Evolutionary conservation across 2,113 vertebrate species (phyloP), one percentile per base, ranked within the genome.

Genomic region (Tetrao urogallus): DNA sequence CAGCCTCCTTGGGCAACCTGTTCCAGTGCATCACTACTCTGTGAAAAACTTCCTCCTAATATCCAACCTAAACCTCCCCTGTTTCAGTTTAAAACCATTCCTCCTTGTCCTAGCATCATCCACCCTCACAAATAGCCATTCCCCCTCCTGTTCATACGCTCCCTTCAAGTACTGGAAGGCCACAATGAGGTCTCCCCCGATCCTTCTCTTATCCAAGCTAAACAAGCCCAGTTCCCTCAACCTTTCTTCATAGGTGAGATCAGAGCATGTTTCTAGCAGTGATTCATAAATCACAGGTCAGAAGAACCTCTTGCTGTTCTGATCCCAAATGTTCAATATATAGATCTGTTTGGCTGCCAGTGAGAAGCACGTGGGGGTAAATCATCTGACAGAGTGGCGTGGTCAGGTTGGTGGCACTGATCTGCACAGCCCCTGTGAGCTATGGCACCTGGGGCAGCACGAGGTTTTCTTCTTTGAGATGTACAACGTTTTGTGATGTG

Each of bases 321-420:
- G 25, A 1, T 67, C 24, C 34, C 18, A 16, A 25, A 42, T 17
- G 21, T 15, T 78, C 9, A 4, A 56, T 50, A 22, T 5, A 20
- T 3, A 9, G 24, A 38, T n/a, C 21, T 7, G 17, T 22, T 36
- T 43, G n/a, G 8, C 28, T 47, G 64, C 13, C 17, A 11, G 48
- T 0, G 34, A 83, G 60, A 16, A 24, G 30, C 5, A 2, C 1
- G 0, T 10, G 28, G 57, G 34, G 14, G 5, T 10, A 60, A 43
- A 61, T 36, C 42, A 27, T 21, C 16, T 15, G 48, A 15, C 3
- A 0, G 17, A 64, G 48, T 36, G 43, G 8, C 20, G 54, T 69
- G 65, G 43, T 40, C 11, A 5, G 13, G 20, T 43, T 27, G 22
- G 32, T 69, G 48, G 28, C 17, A 2, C 4, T 24, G 30, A 36